phyloP scores from a whole-genome alignment of 23 tunicate genomes.

The Clavelina lepadiformis region DNA sequence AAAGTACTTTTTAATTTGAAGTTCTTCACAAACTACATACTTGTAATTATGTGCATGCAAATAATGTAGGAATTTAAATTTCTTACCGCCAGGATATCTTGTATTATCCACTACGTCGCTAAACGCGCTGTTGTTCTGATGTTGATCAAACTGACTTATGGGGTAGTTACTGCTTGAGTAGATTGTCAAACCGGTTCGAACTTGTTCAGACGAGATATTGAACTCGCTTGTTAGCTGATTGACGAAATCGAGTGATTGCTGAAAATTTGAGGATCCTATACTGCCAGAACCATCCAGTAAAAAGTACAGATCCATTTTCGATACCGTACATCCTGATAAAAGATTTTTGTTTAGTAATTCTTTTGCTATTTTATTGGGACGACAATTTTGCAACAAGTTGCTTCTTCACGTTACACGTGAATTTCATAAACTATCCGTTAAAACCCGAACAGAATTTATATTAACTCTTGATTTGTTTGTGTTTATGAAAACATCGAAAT shows the following conservation, averaged over 20 bases:
- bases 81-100: constrained; percentile 24
- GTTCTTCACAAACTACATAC: too few species aligned
- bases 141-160: constrained; percentile 16
- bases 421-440: too few species aligned
- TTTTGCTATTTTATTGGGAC: too few species aligned
- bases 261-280: not conserved
- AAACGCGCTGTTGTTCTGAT: constrained; percentile 18
- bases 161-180: not conserved
- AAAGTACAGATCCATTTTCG: constrained; percentile 39
- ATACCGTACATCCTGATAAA: constrained; percentile 22
- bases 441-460: too few species aligned
- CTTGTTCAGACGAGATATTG: constrained; percentile 11
- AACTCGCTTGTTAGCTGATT: constrained; percentile 11
- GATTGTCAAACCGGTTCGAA: constrained; percentile 28
- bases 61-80: too few species aligned
- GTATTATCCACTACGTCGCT: constrained; percentile 23
- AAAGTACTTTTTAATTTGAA: too few species aligned
- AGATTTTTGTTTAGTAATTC: too few species aligned
- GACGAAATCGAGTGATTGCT: constrained; percentile 7
- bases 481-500: too few species aligned
- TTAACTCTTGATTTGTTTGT: too few species aligned
- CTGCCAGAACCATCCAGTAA: constrained; percentile 42
- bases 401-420: too few species aligned
- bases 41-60: too few species aligned
- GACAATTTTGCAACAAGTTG: too few species aligned